Evolutionary conservation across 2,888 invertebrate species (phyloP).

Genomic region (Aromia moschata): DNA sequence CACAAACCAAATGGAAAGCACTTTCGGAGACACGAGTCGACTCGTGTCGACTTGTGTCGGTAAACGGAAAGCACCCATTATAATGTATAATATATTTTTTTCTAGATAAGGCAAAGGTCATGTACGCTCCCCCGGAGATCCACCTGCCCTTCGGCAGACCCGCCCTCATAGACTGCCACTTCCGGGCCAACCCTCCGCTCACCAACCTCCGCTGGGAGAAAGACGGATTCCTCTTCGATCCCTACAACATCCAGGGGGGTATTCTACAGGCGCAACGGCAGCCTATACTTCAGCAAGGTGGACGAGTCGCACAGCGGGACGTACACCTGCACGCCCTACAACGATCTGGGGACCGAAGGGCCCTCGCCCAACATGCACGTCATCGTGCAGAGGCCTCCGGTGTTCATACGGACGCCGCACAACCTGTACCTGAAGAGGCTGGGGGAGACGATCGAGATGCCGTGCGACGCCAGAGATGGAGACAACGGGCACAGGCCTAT

Average conservation of each 20-base stretch:
- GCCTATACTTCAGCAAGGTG: constrained; percentile 78
- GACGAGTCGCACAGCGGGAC: constrained; percentile 85
- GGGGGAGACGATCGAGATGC: constrained; percentile 82
- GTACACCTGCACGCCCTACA: constrained; percentile 93
- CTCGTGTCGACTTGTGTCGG: too few relatives aligned
- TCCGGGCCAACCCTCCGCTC: constrained; percentile 90
- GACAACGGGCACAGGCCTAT: constrained; percentile 72
- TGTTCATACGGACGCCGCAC: constrained; percentile 82
- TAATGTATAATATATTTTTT: too few relatives aligned
- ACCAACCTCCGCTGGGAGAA: constrained; percentile 93
- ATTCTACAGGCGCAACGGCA: constrained; percentile 85
- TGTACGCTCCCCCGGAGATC: constrained; percentile 85
- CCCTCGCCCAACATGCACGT: constrained; percentile 86
- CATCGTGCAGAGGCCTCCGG: constrained; percentile 85
- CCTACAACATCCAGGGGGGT: constrained; percentile 89
- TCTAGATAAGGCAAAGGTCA: constrained; percentile 94
- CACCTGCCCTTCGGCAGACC: constrained; percentile 85
- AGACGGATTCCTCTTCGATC: constrained; percentile 89
- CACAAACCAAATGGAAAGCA: too few relatives aligned
- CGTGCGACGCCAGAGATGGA: constrained; percentile 81
- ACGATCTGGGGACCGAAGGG: constrained; percentile 86
- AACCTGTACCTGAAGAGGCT: constrained; percentile 85
- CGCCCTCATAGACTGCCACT: constrained; percentile 89
- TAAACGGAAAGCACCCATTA: too few relatives aligned
- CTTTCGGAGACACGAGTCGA: too few relatives aligned